Evolutionary conservation across 2,113 vertebrate genomes (phyloP).

Genomic region (Stomatorhinus ivindoensis): DNA sequence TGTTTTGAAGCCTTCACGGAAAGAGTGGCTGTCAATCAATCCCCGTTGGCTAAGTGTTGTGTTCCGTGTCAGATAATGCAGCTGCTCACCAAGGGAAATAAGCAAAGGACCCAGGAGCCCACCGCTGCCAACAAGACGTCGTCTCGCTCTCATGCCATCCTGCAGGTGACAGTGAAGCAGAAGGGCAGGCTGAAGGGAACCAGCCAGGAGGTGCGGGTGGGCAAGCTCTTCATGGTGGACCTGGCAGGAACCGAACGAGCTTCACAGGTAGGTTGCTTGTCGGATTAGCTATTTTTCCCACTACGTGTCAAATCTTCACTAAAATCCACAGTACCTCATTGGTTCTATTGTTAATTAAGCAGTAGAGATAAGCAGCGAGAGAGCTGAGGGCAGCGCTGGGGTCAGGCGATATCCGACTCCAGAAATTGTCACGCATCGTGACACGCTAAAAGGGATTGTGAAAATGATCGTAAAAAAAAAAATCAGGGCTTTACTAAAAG

Average conservation of each 20-base stretch:
- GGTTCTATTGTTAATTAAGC: not conserved
- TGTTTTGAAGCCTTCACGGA: not conserved
- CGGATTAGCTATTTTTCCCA: not conserved
- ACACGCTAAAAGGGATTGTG: not conserved
- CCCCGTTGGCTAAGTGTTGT: not conserved
- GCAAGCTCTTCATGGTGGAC: slow-evolving; percentile 59
- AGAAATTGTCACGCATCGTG: not conserved
- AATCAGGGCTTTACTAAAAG: not conserved
- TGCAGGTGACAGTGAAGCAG: slow-evolving; percentile 53
- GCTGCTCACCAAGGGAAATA: slow-evolving; percentile 56
- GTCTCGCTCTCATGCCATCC: slow-evolving; percentile 46
- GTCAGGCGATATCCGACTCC: not conserved
- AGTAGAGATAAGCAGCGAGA: not conserved
- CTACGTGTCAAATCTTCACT: not conserved
- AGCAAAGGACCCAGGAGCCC: slow-evolving; percentile 52
- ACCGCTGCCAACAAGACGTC: slow-evolving; percentile 50
- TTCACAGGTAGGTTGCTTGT: slow-evolving; percentile 39
- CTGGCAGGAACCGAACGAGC: slow-evolving; percentile 54
- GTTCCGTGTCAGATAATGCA: slow-evolving; percentile 45
- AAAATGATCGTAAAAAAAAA: not conserved
- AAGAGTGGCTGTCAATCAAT: not conserved
- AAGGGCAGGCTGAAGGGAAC: slow-evolving; percentile 9
- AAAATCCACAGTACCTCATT: not conserved
- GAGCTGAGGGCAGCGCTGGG: not conserved
- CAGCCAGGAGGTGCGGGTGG: slow-evolving; percentile 22